Evolutionary conservation across 2,797 vertebrate species (phyloP).

Genomic region (Hafferia zeledoni): DNA sequence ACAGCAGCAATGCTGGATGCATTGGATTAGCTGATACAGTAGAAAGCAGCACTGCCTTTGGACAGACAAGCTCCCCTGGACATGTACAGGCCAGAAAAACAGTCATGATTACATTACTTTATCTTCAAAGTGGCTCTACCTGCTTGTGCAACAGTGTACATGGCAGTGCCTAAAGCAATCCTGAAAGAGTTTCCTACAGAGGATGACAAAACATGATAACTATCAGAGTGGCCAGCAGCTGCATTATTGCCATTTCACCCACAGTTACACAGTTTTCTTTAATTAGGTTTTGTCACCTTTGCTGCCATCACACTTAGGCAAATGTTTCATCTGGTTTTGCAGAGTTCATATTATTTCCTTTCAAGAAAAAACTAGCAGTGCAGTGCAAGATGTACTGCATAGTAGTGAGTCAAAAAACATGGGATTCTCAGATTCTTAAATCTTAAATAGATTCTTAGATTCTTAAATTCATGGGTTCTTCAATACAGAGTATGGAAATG

Average conservation of each 20-base stretch:
- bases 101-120: not conserved
- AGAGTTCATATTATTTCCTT: not conserved
- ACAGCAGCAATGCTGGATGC: not conserved
- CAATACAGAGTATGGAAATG: not conserved
- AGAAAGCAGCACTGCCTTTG: not conserved
- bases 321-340: not conserved
- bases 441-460: not conserved
- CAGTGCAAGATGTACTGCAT: not conserved
- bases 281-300: not conserved
- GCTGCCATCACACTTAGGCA: not conserved
- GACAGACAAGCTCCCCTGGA: not conserved
- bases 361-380: not conserved
- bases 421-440: not conserved
- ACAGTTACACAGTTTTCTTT: not conserved
- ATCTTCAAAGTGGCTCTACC: not conserved
- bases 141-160: not conserved
- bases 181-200: not conserved
- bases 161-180: not conserved
- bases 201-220: not conserved
- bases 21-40: not conserved
- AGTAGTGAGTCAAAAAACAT: not conserved
- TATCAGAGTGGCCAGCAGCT: not conserved
- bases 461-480: not conserved
- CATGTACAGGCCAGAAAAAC: not conserved
- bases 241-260: not conserved